These are phyloP conservation scores for Drosophila elegans DNA, from an alignment of 1,140 invertebrate genomes.

Conservation along the genomic window DNA sequence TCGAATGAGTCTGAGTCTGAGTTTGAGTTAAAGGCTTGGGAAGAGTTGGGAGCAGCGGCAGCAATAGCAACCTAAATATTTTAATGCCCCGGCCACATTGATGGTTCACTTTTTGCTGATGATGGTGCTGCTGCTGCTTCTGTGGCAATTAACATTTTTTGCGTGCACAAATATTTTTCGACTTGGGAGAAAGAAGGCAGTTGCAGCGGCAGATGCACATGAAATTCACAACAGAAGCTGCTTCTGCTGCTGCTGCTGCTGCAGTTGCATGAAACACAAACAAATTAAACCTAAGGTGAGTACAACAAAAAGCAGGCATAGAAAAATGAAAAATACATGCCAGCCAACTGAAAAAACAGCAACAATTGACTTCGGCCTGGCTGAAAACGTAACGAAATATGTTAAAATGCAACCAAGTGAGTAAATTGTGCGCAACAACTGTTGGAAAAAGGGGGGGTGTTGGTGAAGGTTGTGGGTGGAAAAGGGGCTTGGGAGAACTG, in stretches of 20 bases:
- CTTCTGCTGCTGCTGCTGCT: constrained; percentile 37
- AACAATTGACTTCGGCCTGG: constrained; percentile 59
- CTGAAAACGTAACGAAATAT: constrained; percentile 81
- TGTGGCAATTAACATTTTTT: constrained; percentile 81
- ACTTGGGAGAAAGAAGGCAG: constrained; percentile 62
- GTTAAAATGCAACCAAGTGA: constrained; percentile 81
- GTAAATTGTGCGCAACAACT: constrained; percentile 77
- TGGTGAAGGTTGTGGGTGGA: background rate
- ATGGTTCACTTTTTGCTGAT: constrained; percentile 75
- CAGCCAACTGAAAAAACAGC: constrained; percentile 78
- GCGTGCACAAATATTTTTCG: constrained; percentile 84
- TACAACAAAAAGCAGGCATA: constrained; percentile 49
- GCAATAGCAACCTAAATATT: constrained; percentile 78
- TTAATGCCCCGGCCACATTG: constrained; percentile 77
- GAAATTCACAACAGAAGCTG: constrained; percentile 74
- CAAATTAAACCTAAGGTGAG: constrained; percentile 75
- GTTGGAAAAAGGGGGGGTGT: constrained; percentile 31
- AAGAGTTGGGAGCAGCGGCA: constrained; percentile 32
- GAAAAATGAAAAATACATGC: constrained; percentile 53
- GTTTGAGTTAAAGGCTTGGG: constrained; percentile 36
- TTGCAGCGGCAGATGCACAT: constrained; percentile 62
- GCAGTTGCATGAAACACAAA: constrained; percentile 70
- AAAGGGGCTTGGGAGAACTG: constrained; percentile 42
- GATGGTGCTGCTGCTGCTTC: constrained; percentile 40
- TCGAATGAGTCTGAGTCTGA: background rate